phyloP scores from a whole-genome alignment of 1,140 invertebrate genomes.

The Calosoma granatense region DNA sequence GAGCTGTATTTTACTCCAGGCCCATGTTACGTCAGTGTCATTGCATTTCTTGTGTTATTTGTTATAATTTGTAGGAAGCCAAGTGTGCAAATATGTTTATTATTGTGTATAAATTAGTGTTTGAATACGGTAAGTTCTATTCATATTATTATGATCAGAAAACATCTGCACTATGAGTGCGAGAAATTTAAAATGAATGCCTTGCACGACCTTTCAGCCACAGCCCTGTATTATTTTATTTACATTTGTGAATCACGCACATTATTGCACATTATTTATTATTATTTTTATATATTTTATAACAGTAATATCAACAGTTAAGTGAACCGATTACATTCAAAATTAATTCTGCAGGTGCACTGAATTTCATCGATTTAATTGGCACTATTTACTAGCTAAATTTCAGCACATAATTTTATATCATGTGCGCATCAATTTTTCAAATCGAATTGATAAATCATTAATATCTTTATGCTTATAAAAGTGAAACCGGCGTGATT shows the following conservation, averaged over 20 bases:
- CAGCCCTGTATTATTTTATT: constrained; percentile 4
- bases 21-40: constrained; percentile 3
- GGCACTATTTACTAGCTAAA: no score
- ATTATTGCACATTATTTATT: no score
- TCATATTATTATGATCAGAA: not conserved
- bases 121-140: constrained; percentile 3
- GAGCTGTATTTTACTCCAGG: not conserved
- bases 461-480: no score
- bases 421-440: no score
- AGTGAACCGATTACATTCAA: no score
- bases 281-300: not conserved
- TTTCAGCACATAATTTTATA: no score
- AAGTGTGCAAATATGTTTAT: constrained; percentile 8
- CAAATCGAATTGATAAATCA: no score
- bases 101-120: constrained; percentile 2
- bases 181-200: not conserved
- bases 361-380: not conserved
- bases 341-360: not conserved
- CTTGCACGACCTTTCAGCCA: not conserved
- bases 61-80: not conserved
- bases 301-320: no score
- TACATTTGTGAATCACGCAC: not conserved
- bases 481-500: no score
- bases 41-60: constrained; percentile 1
- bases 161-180: not conserved